phyloP scores from a whole-genome alignment of 30 jellyfish, hydroid and myxozoan genomes.

The Rhopilema esculentum region DNA sequence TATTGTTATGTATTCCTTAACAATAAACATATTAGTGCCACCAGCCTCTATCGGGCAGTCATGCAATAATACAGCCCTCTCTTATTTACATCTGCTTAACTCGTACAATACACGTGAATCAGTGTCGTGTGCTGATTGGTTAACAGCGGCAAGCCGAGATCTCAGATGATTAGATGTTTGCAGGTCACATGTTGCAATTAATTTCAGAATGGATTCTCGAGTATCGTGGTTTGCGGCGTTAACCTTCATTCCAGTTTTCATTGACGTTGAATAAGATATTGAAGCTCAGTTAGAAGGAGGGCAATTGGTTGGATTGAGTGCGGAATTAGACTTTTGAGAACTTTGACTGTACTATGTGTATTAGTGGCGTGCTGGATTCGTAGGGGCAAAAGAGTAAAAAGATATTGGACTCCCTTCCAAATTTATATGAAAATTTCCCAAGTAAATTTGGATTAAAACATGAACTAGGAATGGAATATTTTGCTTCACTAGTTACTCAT shows the following conservation, averaged over 20 bases:
- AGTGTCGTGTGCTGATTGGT: conserved; percentile 52
- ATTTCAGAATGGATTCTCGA: conserved; percentile 53
- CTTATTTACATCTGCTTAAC: conserved; percentile 73
- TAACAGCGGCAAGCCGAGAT: conserved; percentile 24
- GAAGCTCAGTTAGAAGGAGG: background rate
- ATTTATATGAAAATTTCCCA: too few relatives aligned
- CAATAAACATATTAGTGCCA: conserved; percentile 69
- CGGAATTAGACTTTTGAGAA: too few relatives aligned
- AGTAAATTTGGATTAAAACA: too few relatives aligned
- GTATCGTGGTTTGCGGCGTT: conserved; percentile 52
- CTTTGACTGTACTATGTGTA: too few relatives aligned
- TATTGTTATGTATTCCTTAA: conserved; percentile 53
- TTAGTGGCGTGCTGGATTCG: too few relatives aligned
- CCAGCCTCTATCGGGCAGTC: conserved; percentile 72
- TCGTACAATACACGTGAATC: conserved; percentile 66
- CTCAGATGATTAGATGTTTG: conserved; percentile 60
- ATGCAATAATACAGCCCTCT: conserved; percentile 67
- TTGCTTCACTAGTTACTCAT: too few relatives aligned
- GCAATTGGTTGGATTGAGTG: background rate
- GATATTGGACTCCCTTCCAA: too few relatives aligned
- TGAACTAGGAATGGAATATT: too few relatives aligned
- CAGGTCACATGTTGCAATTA: conserved; percentile 64
- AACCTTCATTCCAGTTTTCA: conserved; percentile 23
- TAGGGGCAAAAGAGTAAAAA: too few relatives aligned
- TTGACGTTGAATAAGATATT: background rate